Percentiles rank a stretch among this genome's conserved stretches.
These are phyloP conservation scores for Abscondita cerata DNA, from an alignment of 2,888 invertebrate species.

Conservation along the genomic window DNA sequence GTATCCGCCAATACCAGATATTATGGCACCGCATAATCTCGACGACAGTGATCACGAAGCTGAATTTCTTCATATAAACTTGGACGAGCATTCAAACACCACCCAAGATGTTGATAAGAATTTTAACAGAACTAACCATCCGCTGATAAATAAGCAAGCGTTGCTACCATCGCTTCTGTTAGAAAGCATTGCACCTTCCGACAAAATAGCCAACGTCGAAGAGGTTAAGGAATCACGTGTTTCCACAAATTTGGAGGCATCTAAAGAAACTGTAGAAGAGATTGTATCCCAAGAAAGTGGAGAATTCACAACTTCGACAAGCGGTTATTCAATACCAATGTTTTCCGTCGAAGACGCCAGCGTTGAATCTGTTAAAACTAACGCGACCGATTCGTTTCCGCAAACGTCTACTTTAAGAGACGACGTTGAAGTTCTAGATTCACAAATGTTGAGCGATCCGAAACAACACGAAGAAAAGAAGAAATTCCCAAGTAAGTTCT, in stretches of 20 bases:
- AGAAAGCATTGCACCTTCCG: constrained; percentile 44
- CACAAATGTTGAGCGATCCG: constrained; percentile 13
- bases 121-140: background rate
- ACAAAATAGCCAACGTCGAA: constrained; percentile 24
- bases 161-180: constrained; percentile 47
- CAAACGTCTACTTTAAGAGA: constrained; percentile 26
- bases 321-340: constrained; percentile 42
- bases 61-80: background rate
- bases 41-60: constrained; percentile 7
- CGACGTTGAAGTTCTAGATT: constrained; percentile 50
- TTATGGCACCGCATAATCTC: constrained; percentile 56
- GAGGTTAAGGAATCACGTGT: background rate
- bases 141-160: constrained; percentile 42
- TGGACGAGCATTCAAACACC: background rate
- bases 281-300: constrained; percentile 45
- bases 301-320: constrained; percentile 49
- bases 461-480: constrained; percentile 5
- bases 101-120: too few species aligned
- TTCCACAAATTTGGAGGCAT: constrained; percentile 20
- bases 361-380: constrained; percentile 42
- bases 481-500: background rate
- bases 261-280: constrained; percentile 48
- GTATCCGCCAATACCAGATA: constrained; percentile 63
- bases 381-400: constrained; percentile 47
- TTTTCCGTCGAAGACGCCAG: constrained; percentile 52